Evolutionary conservation across 64 coral and sea anemone species (phyloP).

Genomic region (Montipora sp.): DNA sequence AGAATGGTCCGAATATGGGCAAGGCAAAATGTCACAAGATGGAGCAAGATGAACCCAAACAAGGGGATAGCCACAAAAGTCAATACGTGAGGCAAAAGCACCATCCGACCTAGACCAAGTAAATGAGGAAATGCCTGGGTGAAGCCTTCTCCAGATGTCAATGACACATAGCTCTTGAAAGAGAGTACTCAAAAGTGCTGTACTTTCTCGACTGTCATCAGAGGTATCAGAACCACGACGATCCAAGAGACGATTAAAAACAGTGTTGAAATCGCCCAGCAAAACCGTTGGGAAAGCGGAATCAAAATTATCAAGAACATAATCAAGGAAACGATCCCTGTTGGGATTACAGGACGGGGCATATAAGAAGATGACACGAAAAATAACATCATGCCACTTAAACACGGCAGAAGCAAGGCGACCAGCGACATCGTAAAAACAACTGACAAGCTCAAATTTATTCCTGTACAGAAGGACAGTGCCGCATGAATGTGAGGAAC

Average conservation of each 20-base stretch:
- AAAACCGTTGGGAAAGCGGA: not conserved
- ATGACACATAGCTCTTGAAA: not conserved
- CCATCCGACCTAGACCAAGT: conserved; percentile 1
- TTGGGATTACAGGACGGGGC: conserved; percentile 7
- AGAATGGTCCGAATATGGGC: conserved; percentile 57
- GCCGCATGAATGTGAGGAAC: not conserved
- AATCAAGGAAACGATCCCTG: not conserved
- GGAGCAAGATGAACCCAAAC: not conserved
- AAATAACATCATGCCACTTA: not conserved
- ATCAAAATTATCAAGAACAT: not conserved
- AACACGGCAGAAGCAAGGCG: conserved; percentile 3
- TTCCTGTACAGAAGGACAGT: not conserved
- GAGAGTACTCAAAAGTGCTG: not conserved
- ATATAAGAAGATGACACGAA: not conserved
- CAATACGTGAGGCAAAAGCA: not conserved
- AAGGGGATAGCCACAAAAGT: not conserved
- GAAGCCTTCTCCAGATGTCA: not conserved
- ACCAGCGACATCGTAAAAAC: not conserved
- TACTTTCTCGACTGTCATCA: not conserved
- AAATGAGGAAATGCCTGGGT: not conserved
- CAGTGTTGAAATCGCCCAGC: not conserved
- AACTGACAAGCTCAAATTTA: not conserved
- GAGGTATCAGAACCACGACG: not conserved
- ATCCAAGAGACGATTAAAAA: not conserved
- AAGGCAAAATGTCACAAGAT: not conserved